Evolutionary conservation across 2,113 vertebrate genomes (phyloP).

Genomic region (Tragelaphus buxtoni): DNA sequence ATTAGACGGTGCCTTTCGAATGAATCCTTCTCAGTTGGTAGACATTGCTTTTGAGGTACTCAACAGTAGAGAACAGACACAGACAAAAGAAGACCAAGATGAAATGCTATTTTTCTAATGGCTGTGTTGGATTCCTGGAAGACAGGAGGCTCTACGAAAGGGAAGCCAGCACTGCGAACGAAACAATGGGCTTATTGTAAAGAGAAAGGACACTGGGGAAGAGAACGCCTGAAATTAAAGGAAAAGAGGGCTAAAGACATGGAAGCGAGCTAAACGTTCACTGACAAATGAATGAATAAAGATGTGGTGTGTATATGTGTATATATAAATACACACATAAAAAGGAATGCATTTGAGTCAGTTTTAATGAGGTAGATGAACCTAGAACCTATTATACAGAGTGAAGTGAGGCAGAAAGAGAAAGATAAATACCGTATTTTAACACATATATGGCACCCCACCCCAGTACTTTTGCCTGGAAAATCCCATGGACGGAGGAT

Average conservation of each 20-base stretch:
- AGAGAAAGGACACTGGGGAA: background rate
- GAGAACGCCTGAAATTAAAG: background rate
- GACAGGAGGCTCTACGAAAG: background rate
- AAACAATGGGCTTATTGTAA: background rate
- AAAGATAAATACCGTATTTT: background rate
- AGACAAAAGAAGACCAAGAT: background rate
- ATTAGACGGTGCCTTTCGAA: background rate
- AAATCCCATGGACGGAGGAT: too few species aligned
- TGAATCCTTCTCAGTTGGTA: background rate
- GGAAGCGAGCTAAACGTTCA: background rate
- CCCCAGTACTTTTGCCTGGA: too few species aligned
- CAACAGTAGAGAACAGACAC: background rate
- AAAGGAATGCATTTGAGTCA: background rate
- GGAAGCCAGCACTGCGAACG: fast-evolving
- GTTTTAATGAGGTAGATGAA: background rate
- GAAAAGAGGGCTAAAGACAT: background rate
- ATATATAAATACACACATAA: background rate
- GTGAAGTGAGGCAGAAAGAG: background rate
- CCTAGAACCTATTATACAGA: background rate
- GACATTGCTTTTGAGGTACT: background rate
- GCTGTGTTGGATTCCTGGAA: background rate
- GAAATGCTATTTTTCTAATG: background rate
- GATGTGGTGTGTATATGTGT: background rate
- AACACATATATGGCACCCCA: background rate
- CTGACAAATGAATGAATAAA: background rate